These are phyloP conservation scores for Triplophysa yarkandensis DNA, from an alignment of 2,797 vertebrate genomes.

Conservation along the genomic window DNA sequence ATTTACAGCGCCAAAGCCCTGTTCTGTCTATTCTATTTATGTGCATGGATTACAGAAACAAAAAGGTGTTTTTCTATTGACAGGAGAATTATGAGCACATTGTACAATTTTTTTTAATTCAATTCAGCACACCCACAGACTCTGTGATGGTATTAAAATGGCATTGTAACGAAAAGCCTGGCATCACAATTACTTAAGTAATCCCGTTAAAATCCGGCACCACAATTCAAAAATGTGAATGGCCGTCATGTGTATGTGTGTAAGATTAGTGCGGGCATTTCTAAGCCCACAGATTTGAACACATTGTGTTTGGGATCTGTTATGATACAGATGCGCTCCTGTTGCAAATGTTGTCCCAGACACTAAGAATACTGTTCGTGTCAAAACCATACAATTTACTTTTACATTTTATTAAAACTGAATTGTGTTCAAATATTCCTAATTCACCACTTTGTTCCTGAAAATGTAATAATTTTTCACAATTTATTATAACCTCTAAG, in stretches of 20 bases:
- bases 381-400: too few relatives aligned
- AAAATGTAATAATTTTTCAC: too few relatives aligned
- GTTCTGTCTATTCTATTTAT: background rate
- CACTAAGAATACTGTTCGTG: too few relatives aligned
- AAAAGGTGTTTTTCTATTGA: background rate
- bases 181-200: constrained; percentile 69
- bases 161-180: constrained; percentile 64
- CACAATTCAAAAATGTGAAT: constrained; percentile 58
- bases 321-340: too few relatives aligned
- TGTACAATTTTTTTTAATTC: background rate
- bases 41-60: background rate
- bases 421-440: too few relatives aligned
- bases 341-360: too few relatives aligned
- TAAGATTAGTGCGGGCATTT: constrained; percentile 39
- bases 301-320: too few relatives aligned
- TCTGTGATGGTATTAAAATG: constrained; percentile 38
- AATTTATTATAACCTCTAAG: too few relatives aligned
- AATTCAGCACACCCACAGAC: background rate
- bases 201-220: constrained; percentile 75
- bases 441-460: too few relatives aligned
- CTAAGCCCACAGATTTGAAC: background rate
- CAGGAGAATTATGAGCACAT: background rate
- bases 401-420: too few relatives aligned
- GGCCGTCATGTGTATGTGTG: constrained; percentile 19
- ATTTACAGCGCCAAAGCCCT: background rate